Percentiles rank a stretch among this genome's conserved stretches.
Evolutionary conservation across 1,140 invertebrate genomes (phyloP).

Genomic region (Contarinia nasturtii): DNA sequence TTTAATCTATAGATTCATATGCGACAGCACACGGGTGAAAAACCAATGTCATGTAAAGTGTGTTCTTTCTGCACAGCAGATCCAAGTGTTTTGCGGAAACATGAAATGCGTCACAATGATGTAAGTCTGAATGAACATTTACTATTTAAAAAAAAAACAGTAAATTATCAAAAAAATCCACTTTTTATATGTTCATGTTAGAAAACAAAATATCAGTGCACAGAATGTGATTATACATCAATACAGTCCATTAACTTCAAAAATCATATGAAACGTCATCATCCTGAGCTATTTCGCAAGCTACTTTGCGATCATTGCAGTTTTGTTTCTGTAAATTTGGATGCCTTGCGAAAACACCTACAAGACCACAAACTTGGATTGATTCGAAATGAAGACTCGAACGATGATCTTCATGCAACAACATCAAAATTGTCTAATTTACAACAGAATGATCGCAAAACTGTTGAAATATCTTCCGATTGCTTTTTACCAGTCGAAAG

Average conservation of each 20-base stretch:
- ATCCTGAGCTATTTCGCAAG: constrained; percentile 13
- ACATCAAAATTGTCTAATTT: neutral
- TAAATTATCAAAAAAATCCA: neutral
- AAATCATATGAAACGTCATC: constrained; percentile 14
- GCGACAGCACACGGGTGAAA: constrained; percentile 49
- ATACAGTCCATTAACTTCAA: constrained; percentile 15
- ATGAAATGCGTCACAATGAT: constrained; percentile 14
- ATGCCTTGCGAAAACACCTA: constrained; percentile 11
- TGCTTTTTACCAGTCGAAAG: constrained; percentile 29
- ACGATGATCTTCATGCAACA: neutral
- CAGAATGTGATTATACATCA: constrained; percentile 11
- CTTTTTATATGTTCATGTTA: neutral
- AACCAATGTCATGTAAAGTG: constrained; percentile 15
- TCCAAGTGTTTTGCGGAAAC: constrained; percentile 20
- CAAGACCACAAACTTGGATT: constrained; percentile 15
- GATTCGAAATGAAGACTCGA: constrained; percentile 8
- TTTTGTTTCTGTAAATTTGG: constrained; percentile 13
- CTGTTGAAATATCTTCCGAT: constrained; percentile 15
- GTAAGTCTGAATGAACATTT: constrained; percentile 1
- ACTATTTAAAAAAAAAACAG: no score
- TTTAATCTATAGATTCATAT: constrained; percentile 46
- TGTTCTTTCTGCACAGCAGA: constrained; percentile 21
- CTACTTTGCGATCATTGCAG: constrained; percentile 14
- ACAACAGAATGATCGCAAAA: neutral
- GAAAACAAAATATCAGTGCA: constrained; percentile 9